Base-by-base conservation (phyloP, 2,888 invertebrate genomes). In the Tetrapedia diversipes region DNA sequence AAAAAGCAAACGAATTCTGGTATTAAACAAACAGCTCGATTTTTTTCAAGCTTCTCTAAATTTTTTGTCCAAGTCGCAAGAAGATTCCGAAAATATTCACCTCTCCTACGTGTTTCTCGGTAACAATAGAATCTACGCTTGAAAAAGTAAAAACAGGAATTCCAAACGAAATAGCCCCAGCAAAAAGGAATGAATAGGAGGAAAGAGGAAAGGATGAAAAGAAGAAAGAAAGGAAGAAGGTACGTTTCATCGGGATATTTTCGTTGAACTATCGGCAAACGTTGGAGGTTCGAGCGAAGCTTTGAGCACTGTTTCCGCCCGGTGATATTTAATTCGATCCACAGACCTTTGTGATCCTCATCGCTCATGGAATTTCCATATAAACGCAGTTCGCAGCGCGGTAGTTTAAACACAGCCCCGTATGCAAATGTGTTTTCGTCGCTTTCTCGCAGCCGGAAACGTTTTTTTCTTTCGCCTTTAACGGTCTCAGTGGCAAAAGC, bases 291-390 rank as follows among this genome's bases (percentile, higher is more conserved):
- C 16, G 11, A 1, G 4, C 11, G 29, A 19, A 34, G 22, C 64
- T 54, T 54, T 54, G 27, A 43, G 11, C 24, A n/a, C 45, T 19
- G 16, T 45, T 61, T 19, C n/a, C 22, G 6, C 14, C 22, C n/a
- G 22, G 41, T 37, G 37, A 54, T 49, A 64, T 70, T 70, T 70
- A 64, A 70, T 64, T 57, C 49, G 56, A 56, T 47, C 45, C 39
- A 11, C 14, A 24, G 14, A 39, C 56, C 64, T 70, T 70, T 70
- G 70, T 53, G 37, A 49, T 16, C 29, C 64, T 41, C 41, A 34
- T 49, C 70, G 54, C 27, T 32, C 56, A 29, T 32, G 37, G 24
- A 70, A 70, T 70, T 70, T 70, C 70, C 70, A 70, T 70, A 64
- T 34, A 66, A 70, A 70, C 64, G 56, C 22, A 11, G 59, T 41